phyloP scores from a whole-genome alignment of 2,888 invertebrate genomes.

The Scaeva pyrastri region DNA sequence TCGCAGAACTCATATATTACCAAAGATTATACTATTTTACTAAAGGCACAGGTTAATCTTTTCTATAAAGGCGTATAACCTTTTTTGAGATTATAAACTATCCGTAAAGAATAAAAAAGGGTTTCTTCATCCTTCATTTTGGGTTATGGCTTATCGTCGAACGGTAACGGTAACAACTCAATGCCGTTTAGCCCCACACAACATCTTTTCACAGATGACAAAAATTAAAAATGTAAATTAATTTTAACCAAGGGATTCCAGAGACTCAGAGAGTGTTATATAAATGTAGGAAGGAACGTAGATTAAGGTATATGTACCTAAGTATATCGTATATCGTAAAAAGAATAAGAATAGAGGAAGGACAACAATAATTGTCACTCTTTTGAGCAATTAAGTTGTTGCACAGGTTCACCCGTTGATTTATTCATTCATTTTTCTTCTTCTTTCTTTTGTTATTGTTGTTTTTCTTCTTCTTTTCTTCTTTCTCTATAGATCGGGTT shows the following conservation, averaged over 20 bases:
- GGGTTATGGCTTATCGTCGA: neutral
- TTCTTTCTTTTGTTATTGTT: neutral
- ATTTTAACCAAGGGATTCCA: neutral
- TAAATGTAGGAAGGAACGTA: neutral
- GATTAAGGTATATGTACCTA: neutral
- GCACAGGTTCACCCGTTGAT: conserved; percentile 59
- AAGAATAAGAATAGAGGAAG: neutral
- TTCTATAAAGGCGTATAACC: conserved; percentile 6
- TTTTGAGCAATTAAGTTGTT: conserved; percentile 63
- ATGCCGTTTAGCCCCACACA: conserved; percentile 6
- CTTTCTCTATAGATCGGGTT: neutral
- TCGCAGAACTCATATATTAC: conserved; percentile 47
- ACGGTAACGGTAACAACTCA: conserved; percentile 30
- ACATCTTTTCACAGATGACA: conserved; percentile 26
- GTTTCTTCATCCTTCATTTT: conserved; percentile 33
- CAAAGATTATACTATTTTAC: conserved; percentile 38
- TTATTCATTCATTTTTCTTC: conserved; percentile 61
- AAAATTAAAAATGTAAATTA: conserved; percentile 45
- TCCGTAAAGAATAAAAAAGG: no score
- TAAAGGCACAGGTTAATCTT: conserved; percentile 33
- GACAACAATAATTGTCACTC: conserved; percentile 36
- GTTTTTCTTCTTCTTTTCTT: no score
- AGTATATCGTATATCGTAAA: no score
- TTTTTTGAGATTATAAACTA: conserved; percentile 43
- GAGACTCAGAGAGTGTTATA: neutral